Percentiles rank a stretch among this genome's conserved stretches.
phyloP scores from a whole-genome alignment of 2,888 invertebrate species.

The Apotomis betuletana region DNA sequence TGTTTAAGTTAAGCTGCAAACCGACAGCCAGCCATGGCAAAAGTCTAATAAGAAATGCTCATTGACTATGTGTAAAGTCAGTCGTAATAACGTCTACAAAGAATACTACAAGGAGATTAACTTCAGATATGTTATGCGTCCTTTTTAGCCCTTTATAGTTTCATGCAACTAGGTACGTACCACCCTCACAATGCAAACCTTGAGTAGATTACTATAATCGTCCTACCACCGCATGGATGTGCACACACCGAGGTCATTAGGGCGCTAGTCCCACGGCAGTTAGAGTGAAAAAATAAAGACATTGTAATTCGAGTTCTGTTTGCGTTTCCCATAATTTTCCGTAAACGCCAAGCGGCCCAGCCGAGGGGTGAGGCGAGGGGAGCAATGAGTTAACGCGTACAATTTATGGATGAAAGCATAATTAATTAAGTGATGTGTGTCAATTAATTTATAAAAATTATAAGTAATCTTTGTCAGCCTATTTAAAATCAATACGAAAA shows the following conservation, averaged over 20 bases:
- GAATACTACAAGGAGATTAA: too few species aligned
- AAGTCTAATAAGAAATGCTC: too few species aligned
- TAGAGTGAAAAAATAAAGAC: constrained; percentile 63
- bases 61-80: too few species aligned
- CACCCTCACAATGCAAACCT: not conserved
- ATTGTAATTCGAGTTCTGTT: constrained; percentile 76
- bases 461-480: not conserved
- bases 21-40: too few species aligned
- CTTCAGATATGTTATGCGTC: too few species aligned
- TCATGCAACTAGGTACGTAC: too few species aligned
- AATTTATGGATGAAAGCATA: constrained; percentile 25
- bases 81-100: too few species aligned
- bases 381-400: constrained; percentile 43
- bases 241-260: constrained; percentile 30
- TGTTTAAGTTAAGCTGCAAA: too few species aligned
- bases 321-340: constrained; percentile 79
- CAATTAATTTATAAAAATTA: not conserved
- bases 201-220: constrained; percentile 7
- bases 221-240: not conserved
- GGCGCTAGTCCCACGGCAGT: constrained; percentile 57
- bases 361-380: constrained; percentile 49
- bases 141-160: too few species aligned
- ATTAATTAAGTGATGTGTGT: constrained; percentile 16
- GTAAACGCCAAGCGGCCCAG: constrained; percentile 60
- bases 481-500: not conserved